Evolutionary conservation across 1,140 invertebrate species (phyloP).

Genomic region (Mamestra configurata): DNA sequence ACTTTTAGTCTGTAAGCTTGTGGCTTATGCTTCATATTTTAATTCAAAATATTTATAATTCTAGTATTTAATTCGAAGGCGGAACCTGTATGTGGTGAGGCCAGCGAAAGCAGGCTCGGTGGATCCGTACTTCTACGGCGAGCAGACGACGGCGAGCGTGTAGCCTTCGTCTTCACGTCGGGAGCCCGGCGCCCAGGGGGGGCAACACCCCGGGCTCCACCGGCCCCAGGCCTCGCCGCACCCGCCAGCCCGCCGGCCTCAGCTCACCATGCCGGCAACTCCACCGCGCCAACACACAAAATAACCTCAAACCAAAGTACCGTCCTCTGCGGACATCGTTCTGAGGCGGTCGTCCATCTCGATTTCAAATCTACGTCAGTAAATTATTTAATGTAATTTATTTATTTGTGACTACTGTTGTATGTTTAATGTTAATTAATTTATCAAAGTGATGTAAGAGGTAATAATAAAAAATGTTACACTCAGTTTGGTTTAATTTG

Average conservation of each 20-base stretch:
- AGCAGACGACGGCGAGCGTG: constrained; percentile 89
- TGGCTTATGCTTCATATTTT: constrained; percentile 47
- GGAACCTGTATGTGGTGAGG: constrained; percentile 89
- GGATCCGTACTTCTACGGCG: constrained; percentile 89
- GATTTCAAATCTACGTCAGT: constrained; percentile 81
- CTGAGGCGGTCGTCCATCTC: constrained; percentile 70
- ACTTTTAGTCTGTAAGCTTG: neutral
- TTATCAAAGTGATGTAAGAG: constrained; percentile 78
- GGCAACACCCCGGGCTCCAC: constrained; percentile 79
- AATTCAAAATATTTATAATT: constrained; percentile 77
- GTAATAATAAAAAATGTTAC: constrained; percentile 77
- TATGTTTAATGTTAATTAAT: constrained; percentile 81
- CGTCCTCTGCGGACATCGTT: constrained; percentile 72
- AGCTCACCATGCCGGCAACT: constrained; percentile 55
- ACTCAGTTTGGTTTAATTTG: constrained; percentile 72
- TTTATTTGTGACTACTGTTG: constrained; percentile 83
- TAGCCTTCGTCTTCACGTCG: constrained; percentile 88
- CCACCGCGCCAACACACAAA: constrained; percentile 72
- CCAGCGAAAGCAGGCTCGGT: constrained; percentile 84
- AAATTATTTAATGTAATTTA: constrained; percentile 86
- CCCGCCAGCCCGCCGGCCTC: constrained; percentile 50
- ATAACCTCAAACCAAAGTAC: constrained; percentile 85
- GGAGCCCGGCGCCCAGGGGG: constrained; percentile 80
- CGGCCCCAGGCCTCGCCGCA: too few species aligned
- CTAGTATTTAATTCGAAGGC: constrained; percentile 87